Percentiles rank a stretch among this genome's conserved stretches.
These are phyloP conservation scores for Epistrophe grossulariae DNA, from an alignment of 2,888 invertebrate species.

Conservation along the genomic window DNA sequence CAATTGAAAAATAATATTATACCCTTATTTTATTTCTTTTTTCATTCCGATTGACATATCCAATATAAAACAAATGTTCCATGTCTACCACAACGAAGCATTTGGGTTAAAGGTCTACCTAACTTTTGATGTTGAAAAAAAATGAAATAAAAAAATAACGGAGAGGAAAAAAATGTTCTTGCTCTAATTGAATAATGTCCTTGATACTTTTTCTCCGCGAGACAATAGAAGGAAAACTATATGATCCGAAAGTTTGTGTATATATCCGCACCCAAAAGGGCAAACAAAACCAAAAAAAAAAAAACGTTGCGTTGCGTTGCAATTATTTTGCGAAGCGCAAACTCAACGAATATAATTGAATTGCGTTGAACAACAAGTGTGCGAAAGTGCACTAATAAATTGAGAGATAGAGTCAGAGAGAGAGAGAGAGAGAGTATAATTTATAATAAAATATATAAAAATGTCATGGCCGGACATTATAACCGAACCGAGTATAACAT, in stretches of 20 bases:
- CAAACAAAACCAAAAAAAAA: too few species aligned
- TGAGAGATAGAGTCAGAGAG: conserved; percentile 28
- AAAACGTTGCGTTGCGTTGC: conserved; percentile 54
- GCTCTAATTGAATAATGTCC: conserved; percentile 47
- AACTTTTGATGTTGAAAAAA: conserved; percentile 17
- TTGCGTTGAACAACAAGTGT: conserved; percentile 75
- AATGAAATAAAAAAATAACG: background rate
- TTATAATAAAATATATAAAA: conserved; percentile 29
- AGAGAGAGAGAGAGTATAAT: too few species aligned
- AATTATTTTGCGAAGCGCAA: conserved; percentile 51
- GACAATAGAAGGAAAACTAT: conserved; percentile 28
- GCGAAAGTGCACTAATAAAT: conserved; percentile 71
- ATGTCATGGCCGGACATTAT: conserved; percentile 63
- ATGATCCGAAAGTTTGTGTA: conserved; percentile 30
- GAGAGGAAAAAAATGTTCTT: conserved; percentile 6
- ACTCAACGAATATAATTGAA: conserved; percentile 71
- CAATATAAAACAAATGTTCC: conserved; percentile 12
- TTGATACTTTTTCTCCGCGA: conserved; percentile 41
- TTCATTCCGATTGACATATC: conserved; percentile 12
- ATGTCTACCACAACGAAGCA: conserved; percentile 9
- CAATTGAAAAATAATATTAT: background rate
- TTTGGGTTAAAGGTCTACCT: conserved; percentile 17
- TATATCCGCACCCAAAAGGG: conserved; percentile 72
- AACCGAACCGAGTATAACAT: background rate
- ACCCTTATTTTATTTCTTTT: background rate